These are phyloP conservation scores for Cordilura impudica DNA, from an alignment of 2,888 invertebrate species.

Conservation along the genomic window DNA sequence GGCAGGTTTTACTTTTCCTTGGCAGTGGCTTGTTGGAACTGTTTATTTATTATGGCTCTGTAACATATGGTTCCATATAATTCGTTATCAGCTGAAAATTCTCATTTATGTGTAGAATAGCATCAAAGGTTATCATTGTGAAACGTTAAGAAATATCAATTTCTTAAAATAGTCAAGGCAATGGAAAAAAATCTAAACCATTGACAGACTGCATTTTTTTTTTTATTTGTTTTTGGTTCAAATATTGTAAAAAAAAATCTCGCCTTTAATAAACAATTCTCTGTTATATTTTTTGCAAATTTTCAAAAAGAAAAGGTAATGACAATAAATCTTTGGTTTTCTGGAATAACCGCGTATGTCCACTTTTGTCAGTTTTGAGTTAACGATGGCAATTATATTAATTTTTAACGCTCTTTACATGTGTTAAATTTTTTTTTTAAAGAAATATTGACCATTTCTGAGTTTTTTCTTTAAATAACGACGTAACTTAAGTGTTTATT, in stretches of 20 bases:
- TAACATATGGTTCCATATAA: slow-evolving; percentile 30
- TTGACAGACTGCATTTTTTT: slow-evolving; percentile 14
- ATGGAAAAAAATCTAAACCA: slow-evolving; percentile 3
- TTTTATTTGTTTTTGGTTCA: not conserved
- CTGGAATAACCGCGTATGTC: too few species aligned
- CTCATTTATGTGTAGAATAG: not conserved
- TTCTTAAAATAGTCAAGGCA: slow-evolving; percentile 5
- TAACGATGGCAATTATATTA: too few species aligned
- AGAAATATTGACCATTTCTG: too few species aligned
- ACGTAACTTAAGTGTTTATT: too few species aligned
- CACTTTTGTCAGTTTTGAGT: too few species aligned
- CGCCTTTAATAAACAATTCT: too few species aligned
- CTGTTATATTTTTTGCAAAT: slow-evolving; percentile 4
- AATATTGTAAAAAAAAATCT: too few species aligned
- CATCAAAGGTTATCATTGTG: slow-evolving; percentile 22
- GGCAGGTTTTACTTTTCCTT: slow-evolving; percentile 39
- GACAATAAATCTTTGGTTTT: not conserved
- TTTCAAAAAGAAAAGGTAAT: slow-evolving; percentile 1
- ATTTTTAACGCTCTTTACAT: too few species aligned
- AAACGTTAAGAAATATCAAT: too few species aligned
- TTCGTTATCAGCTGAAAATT: slow-evolving; percentile 1
- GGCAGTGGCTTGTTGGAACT: slow-evolving; percentile 53
- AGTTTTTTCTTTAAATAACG: too few species aligned
- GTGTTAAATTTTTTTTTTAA: too few species aligned
- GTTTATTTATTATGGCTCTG: slow-evolving; percentile 36